These are phyloP conservation scores for Cyclargus thomasi DNA, from an alignment of 1,140 invertebrate species.

Conservation along the genomic window DNA sequence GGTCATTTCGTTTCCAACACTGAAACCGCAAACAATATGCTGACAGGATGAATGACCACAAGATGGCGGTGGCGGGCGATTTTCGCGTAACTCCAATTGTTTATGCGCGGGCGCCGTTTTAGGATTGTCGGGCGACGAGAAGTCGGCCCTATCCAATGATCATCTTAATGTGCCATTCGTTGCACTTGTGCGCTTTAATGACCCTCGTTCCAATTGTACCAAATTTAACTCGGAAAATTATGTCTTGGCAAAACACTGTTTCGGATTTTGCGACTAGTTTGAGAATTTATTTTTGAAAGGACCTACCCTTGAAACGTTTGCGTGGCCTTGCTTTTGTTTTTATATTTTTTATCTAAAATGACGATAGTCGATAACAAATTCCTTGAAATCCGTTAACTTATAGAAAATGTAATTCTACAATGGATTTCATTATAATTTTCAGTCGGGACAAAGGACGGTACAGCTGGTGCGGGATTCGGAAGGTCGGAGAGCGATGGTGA, in stretches of 20 bases:
- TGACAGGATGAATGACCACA: slow-evolving; percentile 65
- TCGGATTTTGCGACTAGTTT: slow-evolving; percentile 23
- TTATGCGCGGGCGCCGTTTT: slow-evolving; percentile 65
- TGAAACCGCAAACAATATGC: slow-evolving; percentile 63
- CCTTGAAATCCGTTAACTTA: too few species aligned
- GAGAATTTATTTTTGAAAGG: background rate
- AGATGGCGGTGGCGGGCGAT: slow-evolving; percentile 55
- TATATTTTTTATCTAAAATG: too few species aligned
- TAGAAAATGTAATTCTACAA: background rate
- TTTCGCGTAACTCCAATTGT: slow-evolving; percentile 61
- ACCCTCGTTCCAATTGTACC: slow-evolving; percentile 70
- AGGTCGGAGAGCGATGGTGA: slow-evolving; percentile 87
- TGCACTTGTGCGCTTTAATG: slow-evolving; percentile 57
- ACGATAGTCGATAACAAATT: too few species aligned
- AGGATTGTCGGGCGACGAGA: slow-evolving; percentile 54
- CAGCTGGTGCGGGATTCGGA: slow-evolving; percentile 82
- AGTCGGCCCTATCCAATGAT: slow-evolving; percentile 59
- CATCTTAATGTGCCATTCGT: slow-evolving; percentile 54
- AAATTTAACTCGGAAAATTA: slow-evolving; percentile 69
- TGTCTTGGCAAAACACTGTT: slow-evolving; percentile 56
- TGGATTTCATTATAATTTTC: slow-evolving; percentile 40
- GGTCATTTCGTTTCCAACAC: slow-evolving; percentile 43
- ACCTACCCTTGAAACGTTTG: background rate
- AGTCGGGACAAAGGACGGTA: slow-evolving; percentile 86
- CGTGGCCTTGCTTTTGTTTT: background rate